Base-by-base conservation (phyloP, 2,888 invertebrate genomes). In the Folsomia candida region DNA sequence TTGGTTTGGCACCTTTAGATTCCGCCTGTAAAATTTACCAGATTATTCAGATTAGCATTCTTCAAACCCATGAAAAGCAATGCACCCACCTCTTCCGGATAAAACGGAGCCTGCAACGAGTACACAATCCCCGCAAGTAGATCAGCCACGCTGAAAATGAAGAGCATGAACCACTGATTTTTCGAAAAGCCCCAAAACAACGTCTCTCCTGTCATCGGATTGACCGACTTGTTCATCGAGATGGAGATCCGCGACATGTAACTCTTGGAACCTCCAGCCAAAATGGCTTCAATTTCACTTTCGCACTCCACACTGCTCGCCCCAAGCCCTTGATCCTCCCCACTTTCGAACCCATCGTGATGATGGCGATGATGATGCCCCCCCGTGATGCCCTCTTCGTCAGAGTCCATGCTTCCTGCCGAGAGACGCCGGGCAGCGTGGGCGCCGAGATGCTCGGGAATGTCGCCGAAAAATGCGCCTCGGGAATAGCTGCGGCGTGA, bases 111-210 rank as follows among this genome's bases (percentile, higher is more conserved):
- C 81, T 92, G 92, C 1, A 93, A 83, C 0, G 92, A 92, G 1
- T 93, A 91, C 83, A 92, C 92, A 75, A 92, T 88, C 1, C 92
- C 92, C 82, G 91, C 91, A 81, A 90, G 91, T 83, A 93, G 92
- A 83, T 93, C 91, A 24, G 91, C 91, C 76, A 92, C 87, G 29
- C 91, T 89, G 81, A 92, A 91, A 64, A 91, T 90, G 54, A 90
- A 85, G 64, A 92, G 85, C 0, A 91, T 91, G 80, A 89, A 83
- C 90, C 91, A 91, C 84, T 92, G 92, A 81, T 91, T 86, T 81
- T 86, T 88, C 1, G 89, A 87, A 81, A 91, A 91, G 29, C 73
- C 73, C 70, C 67, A 68, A 51, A 73, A 73, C 2, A 73, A 62
- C 1, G 70, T 70, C 51, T 73, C 73, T 62, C 73, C 73, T 0